Evolutionary conservation across 2,888 invertebrate genomes (phyloP), one percentile per base, ranked within the genome.

Genomic region (Priocnemis perturbator): DNA sequence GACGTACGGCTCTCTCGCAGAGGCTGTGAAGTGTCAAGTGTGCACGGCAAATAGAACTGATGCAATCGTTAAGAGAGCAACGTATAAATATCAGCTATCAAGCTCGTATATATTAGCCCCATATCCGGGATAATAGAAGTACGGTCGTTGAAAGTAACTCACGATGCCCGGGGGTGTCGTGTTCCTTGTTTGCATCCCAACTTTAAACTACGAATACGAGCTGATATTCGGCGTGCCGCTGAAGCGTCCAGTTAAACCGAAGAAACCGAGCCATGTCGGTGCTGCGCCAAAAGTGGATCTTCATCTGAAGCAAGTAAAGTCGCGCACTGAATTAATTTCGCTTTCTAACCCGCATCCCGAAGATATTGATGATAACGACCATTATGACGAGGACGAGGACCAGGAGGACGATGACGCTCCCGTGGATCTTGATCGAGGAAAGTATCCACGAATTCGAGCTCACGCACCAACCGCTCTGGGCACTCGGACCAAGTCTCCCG

Each of bases 131-230:
- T 21, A 56, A 64, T 4, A 37, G 17, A n/a, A 37, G 37, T 37
- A 37, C 14, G 1, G 7, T 37, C 7, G 14, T 5, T 11, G n/a
- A 20, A n/a, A 15, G 5, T 45, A n/a, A 30, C 1, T 15, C 23
- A 75, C 67, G 66, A 88, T 89, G 87, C 85, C 88, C 0, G 87
- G 86, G 3, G 93, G 94, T 75, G 94, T 94, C 5, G 91, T 94
- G 71, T 94, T 94, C 83, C 86, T 94, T 66, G 91, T 94, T 69
- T 93, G 92, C 82, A 93, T 94, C 79, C 94, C 94, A 9, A 93
- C 94, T 69, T 91, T 93, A 64, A 93, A 92, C 84, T 92, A 92
- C 81, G 94, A 94, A 87, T 92, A 93, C 81, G 90, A 91, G 52
- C 77, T 93, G 19, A 89, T 90, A 62, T 92, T 91, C 71, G 92